These are phyloP conservation scores for Sebastes cheni DNA, from an alignment of 2,797 vertebrate genomes.

Conservation along the genomic window DNA sequence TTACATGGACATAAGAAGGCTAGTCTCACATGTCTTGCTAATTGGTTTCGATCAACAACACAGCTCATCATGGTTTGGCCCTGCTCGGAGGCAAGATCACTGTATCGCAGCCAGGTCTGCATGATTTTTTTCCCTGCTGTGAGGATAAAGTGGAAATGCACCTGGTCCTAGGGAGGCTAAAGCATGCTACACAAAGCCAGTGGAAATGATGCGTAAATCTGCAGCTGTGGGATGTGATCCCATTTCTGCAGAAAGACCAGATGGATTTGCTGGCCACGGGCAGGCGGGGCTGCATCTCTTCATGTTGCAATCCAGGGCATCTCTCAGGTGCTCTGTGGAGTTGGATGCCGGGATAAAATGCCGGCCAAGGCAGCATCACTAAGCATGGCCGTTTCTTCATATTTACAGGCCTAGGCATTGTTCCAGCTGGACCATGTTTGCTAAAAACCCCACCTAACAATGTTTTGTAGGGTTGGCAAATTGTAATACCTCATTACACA, in stretches of 20 bases:
- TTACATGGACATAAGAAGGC: background rate
- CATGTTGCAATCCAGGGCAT: conserved; percentile 23
- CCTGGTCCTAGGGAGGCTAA: background rate
- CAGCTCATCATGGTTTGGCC: background rate
- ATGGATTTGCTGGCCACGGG: conserved; percentile 4
- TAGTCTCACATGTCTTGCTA: background rate
- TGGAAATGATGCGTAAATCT: background rate
- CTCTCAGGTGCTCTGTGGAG: background rate
- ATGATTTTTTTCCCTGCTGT: background rate
- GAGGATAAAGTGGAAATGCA: background rate
- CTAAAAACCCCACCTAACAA: background rate
- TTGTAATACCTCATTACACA: background rate
- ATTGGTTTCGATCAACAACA: background rate
- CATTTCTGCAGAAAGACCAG: conserved; percentile 10
- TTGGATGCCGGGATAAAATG: background rate
- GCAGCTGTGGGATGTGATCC: conserved; percentile 2
- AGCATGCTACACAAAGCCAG: background rate
- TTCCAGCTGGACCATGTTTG: background rate
- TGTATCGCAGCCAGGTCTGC: background rate
- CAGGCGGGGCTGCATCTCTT: background rate
- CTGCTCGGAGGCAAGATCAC: background rate
- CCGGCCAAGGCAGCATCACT: background rate
- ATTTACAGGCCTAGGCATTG: background rate
- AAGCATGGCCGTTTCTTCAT: background rate
- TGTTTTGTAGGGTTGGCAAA: background rate